Conservation (phyloP, 2,888 invertebrate species). For the Scaptomyza tumidula region DNA sequence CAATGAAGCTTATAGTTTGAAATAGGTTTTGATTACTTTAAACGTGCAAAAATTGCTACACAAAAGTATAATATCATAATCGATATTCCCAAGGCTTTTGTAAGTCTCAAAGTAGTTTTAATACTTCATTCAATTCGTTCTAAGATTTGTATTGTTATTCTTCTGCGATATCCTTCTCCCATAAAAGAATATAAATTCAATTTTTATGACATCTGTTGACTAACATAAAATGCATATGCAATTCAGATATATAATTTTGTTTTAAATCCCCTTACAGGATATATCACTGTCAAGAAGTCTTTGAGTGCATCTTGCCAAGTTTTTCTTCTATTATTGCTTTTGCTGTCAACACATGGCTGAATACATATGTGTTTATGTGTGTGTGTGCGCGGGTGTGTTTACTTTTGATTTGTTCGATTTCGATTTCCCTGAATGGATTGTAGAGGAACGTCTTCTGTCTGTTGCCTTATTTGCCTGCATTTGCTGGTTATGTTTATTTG, state of each 20-base stretch:
- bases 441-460: slow-evolving; percentile 21
- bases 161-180: background rate
- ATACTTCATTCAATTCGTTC: background rate
- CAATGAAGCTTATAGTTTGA: too few relatives aligned
- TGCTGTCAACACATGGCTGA: slow-evolving; percentile 25
- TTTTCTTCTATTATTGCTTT: slow-evolving; percentile 23
- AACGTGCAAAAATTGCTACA: too few relatives aligned
- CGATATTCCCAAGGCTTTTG: background rate
- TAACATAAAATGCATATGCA: background rate
- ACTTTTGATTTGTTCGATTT: slow-evolving; percentile 74
- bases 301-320: background rate
- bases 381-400: slow-evolving; percentile 48
- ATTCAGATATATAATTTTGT: slow-evolving; percentile 3
- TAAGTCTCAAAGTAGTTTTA: background rate
- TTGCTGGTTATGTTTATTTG: slow-evolving; percentile 65
- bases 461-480: slow-evolving; percentile 59
- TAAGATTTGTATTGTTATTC: background rate
- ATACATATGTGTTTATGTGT: slow-evolving; percentile 1
- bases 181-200: background rate
- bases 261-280: slow-evolving; percentile 23
- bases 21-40: too few relatives aligned
- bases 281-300: slow-evolving; percentile 6
- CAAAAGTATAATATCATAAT: too few relatives aligned
- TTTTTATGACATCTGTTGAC: slow-evolving; percentile 5
- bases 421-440: slow-evolving; percentile 41